A percentile compares a stretch with the other conserved stretches of the same genome.
Evolutionary conservation across 1,140 invertebrate species (phyloP).

Genomic region (Whitmania pigra): DNA sequence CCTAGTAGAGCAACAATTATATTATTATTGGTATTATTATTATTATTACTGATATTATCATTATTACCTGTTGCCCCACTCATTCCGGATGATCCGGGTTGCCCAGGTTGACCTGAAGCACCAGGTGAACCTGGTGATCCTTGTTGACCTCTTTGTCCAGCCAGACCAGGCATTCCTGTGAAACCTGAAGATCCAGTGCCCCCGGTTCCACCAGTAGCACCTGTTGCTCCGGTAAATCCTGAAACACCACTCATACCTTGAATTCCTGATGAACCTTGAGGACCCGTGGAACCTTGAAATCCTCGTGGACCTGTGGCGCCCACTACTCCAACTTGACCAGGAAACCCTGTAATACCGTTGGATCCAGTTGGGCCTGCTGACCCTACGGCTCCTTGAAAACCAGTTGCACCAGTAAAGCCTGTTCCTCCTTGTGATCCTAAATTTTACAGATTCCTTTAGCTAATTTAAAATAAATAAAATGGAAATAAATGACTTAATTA

Average conservation of each 20-base stretch:
- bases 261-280: conserved; percentile 1
- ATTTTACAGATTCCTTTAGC: background rate
- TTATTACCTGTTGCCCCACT: background rate
- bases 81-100: background rate
- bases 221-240: conserved; percentile 17
- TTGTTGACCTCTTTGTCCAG: conserved; percentile 14
- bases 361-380: conserved; percentile 10
- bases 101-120: conserved; percentile 5
- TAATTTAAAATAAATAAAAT: background rate
- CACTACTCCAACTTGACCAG: background rate
- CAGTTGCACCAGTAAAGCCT: background rate
- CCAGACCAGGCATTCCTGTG: background rate
- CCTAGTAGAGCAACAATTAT: too few species aligned
- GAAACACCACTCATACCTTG: conserved; percentile 9
- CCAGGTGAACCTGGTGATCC: conserved; percentile 18
- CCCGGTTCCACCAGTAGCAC: background rate
- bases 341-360: background rate
- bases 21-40: background rate
- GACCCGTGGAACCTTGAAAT: conserved; percentile 9
- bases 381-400: background rate
- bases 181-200: background rate
- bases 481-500: background rate
- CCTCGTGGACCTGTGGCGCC: conserved; percentile 14
- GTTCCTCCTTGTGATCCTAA: background rate
- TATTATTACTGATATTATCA: background rate